phyloP scores from a whole-genome alignment of 2,113 vertebrate species.

The Equus przewalskii region DNA sequence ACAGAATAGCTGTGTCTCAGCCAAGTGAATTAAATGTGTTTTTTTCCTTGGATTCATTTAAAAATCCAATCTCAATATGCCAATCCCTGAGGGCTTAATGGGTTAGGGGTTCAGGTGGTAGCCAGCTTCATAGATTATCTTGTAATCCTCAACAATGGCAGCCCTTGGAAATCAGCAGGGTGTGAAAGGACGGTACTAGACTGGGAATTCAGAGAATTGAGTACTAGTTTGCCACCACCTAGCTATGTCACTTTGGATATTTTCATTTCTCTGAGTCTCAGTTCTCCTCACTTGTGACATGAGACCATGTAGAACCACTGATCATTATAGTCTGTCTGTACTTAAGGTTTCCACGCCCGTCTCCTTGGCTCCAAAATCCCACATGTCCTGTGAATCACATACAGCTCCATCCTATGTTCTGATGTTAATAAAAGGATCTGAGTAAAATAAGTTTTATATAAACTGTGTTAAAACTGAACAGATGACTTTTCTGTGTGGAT shows the following conservation, averaged over 20 bases:
- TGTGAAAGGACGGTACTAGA: neutral
- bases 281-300: neutral
- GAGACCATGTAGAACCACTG: neutral
- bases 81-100: neutral
- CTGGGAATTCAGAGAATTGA: neutral
- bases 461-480: neutral
- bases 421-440: neutral
- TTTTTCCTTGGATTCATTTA: neutral
- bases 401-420: neutral
- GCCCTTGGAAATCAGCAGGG: neutral
- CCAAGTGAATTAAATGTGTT: slow-evolving; percentile 9
- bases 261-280: neutral
- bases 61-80: neutral
- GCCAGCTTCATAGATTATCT: neutral
- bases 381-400: neutral
- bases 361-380: neutral
- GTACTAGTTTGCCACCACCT: neutral
- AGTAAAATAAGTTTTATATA: neutral
- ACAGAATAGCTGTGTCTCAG: neutral
- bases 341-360: neutral
- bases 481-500: neutral
- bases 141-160: neutral
- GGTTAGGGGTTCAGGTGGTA: neutral
- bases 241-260: neutral
- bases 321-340: neutral